A percentile compares a stretch with the other conserved stretches of the same genome.
Conservation (phyloP, 53 echinoderm and acorn worm species). For the Hippasteria phrygiana region DNA sequence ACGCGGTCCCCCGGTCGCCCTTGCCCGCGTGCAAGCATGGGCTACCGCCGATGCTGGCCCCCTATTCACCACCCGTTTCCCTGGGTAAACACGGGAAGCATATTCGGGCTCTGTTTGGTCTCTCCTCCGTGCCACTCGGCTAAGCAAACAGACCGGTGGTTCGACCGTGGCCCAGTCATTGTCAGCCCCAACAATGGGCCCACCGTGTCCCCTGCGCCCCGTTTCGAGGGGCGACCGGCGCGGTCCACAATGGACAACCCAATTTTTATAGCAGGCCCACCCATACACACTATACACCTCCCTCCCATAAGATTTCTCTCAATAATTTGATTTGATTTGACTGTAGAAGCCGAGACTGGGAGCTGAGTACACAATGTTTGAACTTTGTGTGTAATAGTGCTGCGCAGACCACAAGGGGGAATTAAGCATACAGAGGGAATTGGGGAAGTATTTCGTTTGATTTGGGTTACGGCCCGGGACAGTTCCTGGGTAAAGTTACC, state of each 20-base stretch:
- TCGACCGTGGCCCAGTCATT: conserved; percentile 47
- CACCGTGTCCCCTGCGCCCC: conserved; percentile 29
- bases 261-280: conserved; percentile 8
- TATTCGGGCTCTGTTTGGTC: not conserved
- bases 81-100: conserved; percentile 55
- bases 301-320: not conserved
- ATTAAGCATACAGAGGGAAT: conserved; percentile 7
- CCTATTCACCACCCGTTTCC: conserved; percentile 44
- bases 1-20: not conserved
- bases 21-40: conserved; percentile 11
- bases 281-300: not conserved
- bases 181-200: conserved; percentile 42
- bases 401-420: conserved; percentile 37
- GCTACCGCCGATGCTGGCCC: not conserved
- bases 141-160: conserved; percentile 38
- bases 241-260: conserved; percentile 4
- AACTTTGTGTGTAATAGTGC: conserved; percentile 4
- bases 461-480: conserved; percentile 37
- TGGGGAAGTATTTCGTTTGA: conserved; percentile 31
- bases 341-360: not conserved
- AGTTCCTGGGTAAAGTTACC: conserved; percentile 57
- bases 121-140: not conserved
- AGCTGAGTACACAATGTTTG: conserved; percentile 30
- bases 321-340: not conserved
- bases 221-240: conserved; percentile 12